phyloP scores from a whole-genome alignment of 2,888 invertebrate genomes.

The Acanthosepion esculentum region DNA sequence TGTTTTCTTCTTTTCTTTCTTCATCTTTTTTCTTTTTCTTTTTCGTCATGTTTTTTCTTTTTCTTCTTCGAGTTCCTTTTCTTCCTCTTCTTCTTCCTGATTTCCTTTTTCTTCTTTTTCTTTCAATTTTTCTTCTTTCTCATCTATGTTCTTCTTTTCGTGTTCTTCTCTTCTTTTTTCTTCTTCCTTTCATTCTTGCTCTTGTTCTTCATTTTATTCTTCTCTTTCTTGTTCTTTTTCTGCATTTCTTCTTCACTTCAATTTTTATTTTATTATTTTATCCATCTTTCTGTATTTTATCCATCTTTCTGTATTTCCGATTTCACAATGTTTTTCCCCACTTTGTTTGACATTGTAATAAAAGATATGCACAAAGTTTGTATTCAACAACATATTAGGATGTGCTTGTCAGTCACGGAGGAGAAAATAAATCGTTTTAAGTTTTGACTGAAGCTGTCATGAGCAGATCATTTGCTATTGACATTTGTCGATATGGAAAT shows the following conservation, averaged over 20 bases:
- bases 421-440: neutral
- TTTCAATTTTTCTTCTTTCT: too few species aligned
- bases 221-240: neutral
- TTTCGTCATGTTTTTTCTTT: too few species aligned
- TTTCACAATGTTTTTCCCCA: neutral
- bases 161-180: neutral
- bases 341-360: neutral
- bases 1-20: too few species aligned
- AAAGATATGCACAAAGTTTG: neutral
- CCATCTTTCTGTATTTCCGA: neutral
- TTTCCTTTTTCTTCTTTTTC: too few species aligned
- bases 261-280: neutral
- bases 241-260: neutral
- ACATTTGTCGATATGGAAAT: neutral
- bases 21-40: too few species aligned
- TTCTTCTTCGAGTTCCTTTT: too few species aligned
- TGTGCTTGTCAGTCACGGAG: neutral
- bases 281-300: neutral
- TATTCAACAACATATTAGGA: neutral
- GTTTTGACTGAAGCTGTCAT: neutral
- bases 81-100: too few species aligned
- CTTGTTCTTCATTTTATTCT: neutral
- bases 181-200: neutral
- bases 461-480: neutral
- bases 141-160: too few species aligned